A percentile compares a stretch with the other conserved stretches of the same genome.
Conservation (phyloP, 2,113 vertebrate species). For the Herpetotheres cachinnans region DNA sequence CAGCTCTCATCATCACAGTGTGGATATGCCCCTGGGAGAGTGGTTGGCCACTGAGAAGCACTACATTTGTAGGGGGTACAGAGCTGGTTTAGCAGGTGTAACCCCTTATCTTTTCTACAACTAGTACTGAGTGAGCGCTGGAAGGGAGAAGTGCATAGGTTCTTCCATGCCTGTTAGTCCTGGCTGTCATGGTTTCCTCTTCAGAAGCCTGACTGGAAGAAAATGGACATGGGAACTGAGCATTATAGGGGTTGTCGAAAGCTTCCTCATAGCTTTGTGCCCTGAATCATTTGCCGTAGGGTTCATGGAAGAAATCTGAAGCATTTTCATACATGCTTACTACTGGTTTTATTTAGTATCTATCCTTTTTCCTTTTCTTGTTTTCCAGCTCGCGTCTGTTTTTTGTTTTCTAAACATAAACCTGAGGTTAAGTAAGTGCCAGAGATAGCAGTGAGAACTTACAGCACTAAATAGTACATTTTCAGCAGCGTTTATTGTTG, state of each 20-base stretch:
- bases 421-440: background rate
- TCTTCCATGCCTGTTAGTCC: background rate
- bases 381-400: background rate
- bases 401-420: background rate
- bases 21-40: background rate
- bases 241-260: background rate
- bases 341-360: background rate
- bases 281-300: background rate
- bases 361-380: background rate
- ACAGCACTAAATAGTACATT: background rate
- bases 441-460: background rate
- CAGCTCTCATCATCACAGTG: background rate
- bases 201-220: background rate
- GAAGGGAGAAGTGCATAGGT: accelerated
- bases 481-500: background rate
- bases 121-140: background rate
- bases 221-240: background rate
- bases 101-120: background rate
- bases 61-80: accelerated
- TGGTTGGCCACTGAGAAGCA: background rate
- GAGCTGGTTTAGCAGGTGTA: background rate
- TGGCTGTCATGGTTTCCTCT: background rate
- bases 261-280: background rate
- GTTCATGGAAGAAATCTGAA: background rate
- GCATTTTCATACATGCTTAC: background rate